These are phyloP conservation scores for Macrotrachela quadricornifera DNA, from an alignment of 1,140 invertebrate genomes.

Conservation along the genomic window DNA sequence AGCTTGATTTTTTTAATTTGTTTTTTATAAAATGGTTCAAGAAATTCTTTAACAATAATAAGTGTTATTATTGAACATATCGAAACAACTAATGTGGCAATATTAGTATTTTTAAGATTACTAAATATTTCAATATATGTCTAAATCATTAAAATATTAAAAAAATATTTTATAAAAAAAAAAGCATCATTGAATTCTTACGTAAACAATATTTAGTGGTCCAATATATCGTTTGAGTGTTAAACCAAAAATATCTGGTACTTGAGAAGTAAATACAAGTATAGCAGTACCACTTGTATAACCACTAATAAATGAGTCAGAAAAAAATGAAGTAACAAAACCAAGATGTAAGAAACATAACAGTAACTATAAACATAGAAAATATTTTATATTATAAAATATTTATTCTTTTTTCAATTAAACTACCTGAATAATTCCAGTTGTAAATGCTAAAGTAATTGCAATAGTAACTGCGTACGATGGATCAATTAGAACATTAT, in stretches of 20 bases:
- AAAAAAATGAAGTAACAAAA: constrained; percentile 6
- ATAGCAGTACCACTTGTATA: constrained; percentile 7
- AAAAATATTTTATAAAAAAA: background rate
- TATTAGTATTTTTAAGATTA: background rate
- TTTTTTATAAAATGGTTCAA: too few species aligned
- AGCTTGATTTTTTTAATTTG: background rate
- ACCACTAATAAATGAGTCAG: constrained; percentile 10
- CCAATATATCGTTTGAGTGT: constrained; percentile 1
- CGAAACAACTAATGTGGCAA: background rate
- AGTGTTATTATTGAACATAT: background rate
- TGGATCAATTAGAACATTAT: too few species aligned
- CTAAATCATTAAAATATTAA: background rate
- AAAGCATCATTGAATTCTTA: background rate
- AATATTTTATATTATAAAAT: too few species aligned
- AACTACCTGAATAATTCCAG: constrained; percentile 5
- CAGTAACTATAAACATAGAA: constrained; percentile 4
- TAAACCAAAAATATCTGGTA: constrained; percentile 8
- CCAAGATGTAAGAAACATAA: constrained; percentile 9
- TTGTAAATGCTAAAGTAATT: background rate
- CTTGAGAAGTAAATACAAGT: constrained; percentile 5
- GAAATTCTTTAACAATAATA: background rate
- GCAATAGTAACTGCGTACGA: too few species aligned
- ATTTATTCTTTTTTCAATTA: too few species aligned
- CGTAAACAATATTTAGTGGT: background rate
- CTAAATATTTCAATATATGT: background rate